Base-by-base conservation (phyloP, 2,888 invertebrate species). In the Torymus tubicola region DNA sequence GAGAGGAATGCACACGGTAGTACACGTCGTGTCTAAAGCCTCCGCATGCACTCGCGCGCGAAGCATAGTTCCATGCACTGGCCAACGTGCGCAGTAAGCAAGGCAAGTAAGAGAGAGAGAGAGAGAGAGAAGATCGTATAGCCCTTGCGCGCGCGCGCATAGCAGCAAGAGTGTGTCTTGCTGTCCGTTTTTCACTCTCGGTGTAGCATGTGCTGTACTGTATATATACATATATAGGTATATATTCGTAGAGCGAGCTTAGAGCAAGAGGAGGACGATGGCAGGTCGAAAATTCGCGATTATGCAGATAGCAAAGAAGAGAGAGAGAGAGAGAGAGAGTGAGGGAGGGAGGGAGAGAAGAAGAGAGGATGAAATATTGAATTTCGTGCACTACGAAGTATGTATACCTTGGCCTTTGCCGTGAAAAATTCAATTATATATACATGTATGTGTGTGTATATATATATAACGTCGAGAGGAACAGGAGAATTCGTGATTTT, bases 1-100 rank as follows among this genome's bases (percentile, higher is more conserved):
- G 31, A 31, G 42, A 78, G 71, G 78, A 71, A 78, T 78, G 71
- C 65, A 71, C 71, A 78, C 71, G 71, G 78, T 78, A 78, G 71
- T 78, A 24, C 31, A 69, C 71, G 13, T 60, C 60, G 75, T 61
- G 68, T 68, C 67, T 31, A 31, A 69, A 71, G 64, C 64, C 60
- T 18, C 21, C 24, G 63, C 31, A 63, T 42, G 42, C 24, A 61
- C 14, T 24, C 24, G 11, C 24, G 31, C 16, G 68, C 52, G 42
- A n/a, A 11, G 61, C 21, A 55, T 70, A 52, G 65, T 52, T 42
- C 53, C 63, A 42, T 16, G 57, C 57, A 31, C 57, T 57, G 42
- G 68, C 31, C 68, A n/a, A n/a, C 55, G 55, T n/a, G n/a, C 21
- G 68, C 21, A 21, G 21, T 2, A 21, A 21, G 21, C 21, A 21